phyloP scores from a whole-genome alignment of 2,113 vertebrate genomes.

The Canis aureus region DNA sequence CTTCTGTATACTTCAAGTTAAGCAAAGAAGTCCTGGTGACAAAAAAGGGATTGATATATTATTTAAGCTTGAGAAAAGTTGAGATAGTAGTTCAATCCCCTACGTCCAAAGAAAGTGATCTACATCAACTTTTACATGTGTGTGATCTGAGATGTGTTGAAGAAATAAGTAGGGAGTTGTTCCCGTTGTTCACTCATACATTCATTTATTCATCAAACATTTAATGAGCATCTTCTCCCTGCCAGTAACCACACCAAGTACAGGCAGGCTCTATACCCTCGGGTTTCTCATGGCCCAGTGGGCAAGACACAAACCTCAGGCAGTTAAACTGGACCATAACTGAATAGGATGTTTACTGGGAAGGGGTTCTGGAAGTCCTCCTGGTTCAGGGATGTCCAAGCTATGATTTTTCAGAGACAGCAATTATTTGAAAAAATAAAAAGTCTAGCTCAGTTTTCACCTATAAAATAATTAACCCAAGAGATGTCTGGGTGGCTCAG shows the following conservation, averaged over 20 bases:
- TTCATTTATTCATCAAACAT: not conserved
- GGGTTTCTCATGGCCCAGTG: not conserved
- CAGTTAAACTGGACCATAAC: not conserved
- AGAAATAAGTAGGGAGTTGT: not conserved
- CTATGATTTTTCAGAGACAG: not conserved
- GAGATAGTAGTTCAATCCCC: not conserved
- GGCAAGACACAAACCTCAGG: not conserved
- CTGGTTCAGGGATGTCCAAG: not conserved
- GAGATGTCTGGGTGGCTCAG: not conserved
- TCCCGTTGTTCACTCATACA: not conserved
- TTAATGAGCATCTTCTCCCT: not conserved
- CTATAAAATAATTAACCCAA: conserved; percentile 5
- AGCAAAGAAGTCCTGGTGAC: not conserved
- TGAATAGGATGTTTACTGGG: not conserved
- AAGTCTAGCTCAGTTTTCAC: not conserved
- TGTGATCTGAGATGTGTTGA: not conserved
- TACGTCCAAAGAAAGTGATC: not conserved
- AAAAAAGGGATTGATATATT: not conserved
- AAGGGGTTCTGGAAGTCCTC: not conserved
- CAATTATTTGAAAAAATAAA: not conserved
- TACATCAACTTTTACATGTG: not conserved
- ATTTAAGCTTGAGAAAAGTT: not conserved
- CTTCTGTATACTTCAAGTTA: not conserved
- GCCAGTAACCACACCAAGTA: not conserved
- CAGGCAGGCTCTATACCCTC: not conserved